Percentiles rank a stretch among this genome's conserved stretches.
Evolutionary conservation across 2,797 vertebrate genomes (phyloP).

Genomic region (Intellagama lesueurii): DNA sequence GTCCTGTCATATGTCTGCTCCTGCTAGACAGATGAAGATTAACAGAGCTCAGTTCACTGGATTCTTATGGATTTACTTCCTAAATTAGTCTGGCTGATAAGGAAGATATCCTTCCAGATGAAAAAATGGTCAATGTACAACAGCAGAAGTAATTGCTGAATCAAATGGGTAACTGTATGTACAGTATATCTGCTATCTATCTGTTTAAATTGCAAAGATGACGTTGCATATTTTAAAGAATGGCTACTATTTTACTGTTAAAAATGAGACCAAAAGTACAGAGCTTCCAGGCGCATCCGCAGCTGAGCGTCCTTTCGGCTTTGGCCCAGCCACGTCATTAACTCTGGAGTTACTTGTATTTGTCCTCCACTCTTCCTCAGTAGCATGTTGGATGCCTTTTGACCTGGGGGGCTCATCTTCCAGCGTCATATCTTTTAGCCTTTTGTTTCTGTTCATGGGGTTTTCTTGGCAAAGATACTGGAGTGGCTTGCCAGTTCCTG

Average conservation of each 20-base stretch:
- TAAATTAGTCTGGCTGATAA: not conserved
- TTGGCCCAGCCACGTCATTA: too few relatives aligned
- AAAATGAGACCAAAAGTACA: not conserved
- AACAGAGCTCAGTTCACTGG: not conserved
- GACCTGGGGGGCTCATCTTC: too few relatives aligned
- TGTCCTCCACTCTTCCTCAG: too few relatives aligned
- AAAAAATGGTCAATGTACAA: not conserved
- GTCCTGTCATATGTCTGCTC: not conserved
- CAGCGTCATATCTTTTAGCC: too few relatives aligned
- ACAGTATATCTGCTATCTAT: not conserved
- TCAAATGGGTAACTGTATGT: not conserved
- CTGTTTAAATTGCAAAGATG: not conserved
- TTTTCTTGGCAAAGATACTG: too few relatives aligned
- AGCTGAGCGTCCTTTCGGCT: too few relatives aligned
- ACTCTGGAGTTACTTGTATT: too few relatives aligned
- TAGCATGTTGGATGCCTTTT: too few relatives aligned
- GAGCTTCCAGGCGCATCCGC: too few relatives aligned
- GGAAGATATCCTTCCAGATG: not conserved
- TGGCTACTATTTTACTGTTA: not conserved
- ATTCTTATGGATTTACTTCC: constrained; percentile 6
- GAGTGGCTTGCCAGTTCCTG: too few relatives aligned
- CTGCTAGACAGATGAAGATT: not conserved
- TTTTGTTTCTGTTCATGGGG: too few relatives aligned
- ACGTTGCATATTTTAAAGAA: not conserved
- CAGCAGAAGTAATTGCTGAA: not conserved